phyloP scores from a whole-genome alignment of 2,888 invertebrate species.

The Aethes cnicana region DNA sequence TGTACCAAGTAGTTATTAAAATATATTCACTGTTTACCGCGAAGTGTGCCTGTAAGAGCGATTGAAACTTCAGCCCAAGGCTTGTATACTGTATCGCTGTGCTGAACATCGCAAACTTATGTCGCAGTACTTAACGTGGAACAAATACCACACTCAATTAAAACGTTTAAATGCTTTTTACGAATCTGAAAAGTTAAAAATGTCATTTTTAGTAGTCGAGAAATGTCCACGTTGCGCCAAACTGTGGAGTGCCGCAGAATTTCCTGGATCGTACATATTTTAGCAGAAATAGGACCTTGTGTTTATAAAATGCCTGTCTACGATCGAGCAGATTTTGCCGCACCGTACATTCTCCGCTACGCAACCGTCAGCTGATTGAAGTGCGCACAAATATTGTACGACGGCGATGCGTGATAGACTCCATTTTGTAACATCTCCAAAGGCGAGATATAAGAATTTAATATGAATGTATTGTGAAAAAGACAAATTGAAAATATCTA shows the following conservation, averaged over 20 bases:
- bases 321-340: not conserved
- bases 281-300: not conserved
- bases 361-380: constrained; percentile 32
- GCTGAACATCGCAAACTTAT: no score
- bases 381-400: constrained; percentile 66
- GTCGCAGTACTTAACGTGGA: no score
- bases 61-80: constrained; percentile 2
- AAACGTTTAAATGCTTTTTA: constrained; percentile 1
- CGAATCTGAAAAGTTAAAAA: not conserved
- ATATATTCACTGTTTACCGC: not conserved
- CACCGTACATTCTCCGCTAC: not conserved
- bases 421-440: constrained; percentile 56
- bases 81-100: no score
- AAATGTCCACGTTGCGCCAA: not conserved
- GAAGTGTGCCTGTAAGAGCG: constrained; percentile 15
- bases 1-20: constrained; percentile 17
- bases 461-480: constrained; percentile 51
- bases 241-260: constrained; percentile 2
- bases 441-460: constrained; percentile 51
- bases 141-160: no score
- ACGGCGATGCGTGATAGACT: constrained; percentile 67
- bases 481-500: constrained; percentile 58
- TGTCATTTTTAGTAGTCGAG: constrained; percentile 1
- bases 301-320: not conserved
- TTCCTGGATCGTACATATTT: not conserved